Percentiles rank a stretch among this genome's conserved stretches.
Evolutionary conservation across 1,140 invertebrate species (phyloP).

Genomic region (Pogonomyrmex californicus): DNA sequence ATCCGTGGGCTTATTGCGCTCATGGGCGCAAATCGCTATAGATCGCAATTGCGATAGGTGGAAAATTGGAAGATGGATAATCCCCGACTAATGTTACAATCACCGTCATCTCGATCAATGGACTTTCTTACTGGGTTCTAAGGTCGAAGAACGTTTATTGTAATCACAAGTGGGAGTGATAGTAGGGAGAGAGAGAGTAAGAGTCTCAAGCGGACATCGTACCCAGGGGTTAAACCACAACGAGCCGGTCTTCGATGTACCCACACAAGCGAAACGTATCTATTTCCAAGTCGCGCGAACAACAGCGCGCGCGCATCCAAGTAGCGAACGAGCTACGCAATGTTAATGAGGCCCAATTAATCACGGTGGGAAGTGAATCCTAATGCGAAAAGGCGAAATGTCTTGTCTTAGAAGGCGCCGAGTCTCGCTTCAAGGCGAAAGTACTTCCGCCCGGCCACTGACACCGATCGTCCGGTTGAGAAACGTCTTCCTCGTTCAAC

Average conservation of each 20-base stretch:
- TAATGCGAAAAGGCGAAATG: conserved; percentile 71
- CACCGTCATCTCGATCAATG: neutral
- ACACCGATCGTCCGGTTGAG: conserved; percentile 52
- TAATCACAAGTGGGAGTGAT: neutral
- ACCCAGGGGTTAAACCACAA: conserved; percentile 19
- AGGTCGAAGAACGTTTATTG: conserved; percentile 8
- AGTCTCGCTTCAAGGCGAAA: conserved; percentile 27
- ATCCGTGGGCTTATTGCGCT: neutral
- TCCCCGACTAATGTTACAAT: conserved; percentile 6
- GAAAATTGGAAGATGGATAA: conserved; percentile 6
- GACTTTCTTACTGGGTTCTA: neutral
- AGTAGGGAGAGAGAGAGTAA: neutral
- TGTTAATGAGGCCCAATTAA: conserved; percentile 80
- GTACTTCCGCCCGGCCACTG: conserved; percentile 60
- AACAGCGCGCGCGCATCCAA: conserved; percentile 53
- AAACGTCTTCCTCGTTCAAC: conserved; percentile 48
- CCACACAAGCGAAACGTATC: conserved; percentile 20
- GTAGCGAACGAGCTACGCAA: conserved; percentile 55
- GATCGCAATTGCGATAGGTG: conserved; percentile 2
- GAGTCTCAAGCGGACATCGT: conserved; percentile 1
- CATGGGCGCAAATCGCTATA: neutral
- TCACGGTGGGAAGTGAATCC: conserved; percentile 73
- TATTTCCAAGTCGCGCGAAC: conserved; percentile 47
- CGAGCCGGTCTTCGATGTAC: neutral
- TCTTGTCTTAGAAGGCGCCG: conserved; percentile 14